phyloP scores from a whole-genome alignment of 1,140 invertebrate genomes.

The Ceratosolen solmsi region DNA sequence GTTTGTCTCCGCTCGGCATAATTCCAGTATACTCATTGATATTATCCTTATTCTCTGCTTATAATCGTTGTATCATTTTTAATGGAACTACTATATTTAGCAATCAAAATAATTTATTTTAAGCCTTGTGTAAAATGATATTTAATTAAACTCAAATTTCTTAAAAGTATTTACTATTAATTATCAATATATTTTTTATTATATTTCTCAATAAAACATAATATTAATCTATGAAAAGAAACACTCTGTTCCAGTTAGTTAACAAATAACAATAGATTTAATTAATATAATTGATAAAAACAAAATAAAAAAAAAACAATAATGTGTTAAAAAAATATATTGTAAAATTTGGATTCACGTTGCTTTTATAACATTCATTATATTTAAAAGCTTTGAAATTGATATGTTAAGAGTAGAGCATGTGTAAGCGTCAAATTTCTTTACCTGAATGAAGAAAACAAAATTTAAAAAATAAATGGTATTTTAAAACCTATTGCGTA shows the following conservation, averaged over 20 bases:
- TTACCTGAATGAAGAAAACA: slow-evolving; percentile 13
- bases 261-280: too few species aligned
- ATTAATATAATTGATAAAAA: too few species aligned
- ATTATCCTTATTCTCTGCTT: background rate
- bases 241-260: too few species aligned
- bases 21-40: background rate
- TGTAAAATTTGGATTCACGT: background rate
- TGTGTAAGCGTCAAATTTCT: background rate
- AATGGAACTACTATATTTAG: background rate
- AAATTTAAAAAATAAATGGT: too few species aligned
- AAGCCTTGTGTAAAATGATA: too few species aligned
- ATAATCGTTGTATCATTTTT: background rate
- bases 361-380: background rate
- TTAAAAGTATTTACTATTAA: too few species aligned
- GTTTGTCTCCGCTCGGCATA: background rate
- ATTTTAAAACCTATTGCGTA: too few species aligned
- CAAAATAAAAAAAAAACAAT: background rate
- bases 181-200: too few species aligned
- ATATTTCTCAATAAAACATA: too few species aligned
- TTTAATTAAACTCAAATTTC: too few species aligned
- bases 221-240: too few species aligned
- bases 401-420: background rate
- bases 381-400: background rate
- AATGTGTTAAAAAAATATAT: background rate
- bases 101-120: background rate